phyloP scores from a whole-genome alignment of 2,113 vertebrate species.

The Talpa occidentalis region DNA sequence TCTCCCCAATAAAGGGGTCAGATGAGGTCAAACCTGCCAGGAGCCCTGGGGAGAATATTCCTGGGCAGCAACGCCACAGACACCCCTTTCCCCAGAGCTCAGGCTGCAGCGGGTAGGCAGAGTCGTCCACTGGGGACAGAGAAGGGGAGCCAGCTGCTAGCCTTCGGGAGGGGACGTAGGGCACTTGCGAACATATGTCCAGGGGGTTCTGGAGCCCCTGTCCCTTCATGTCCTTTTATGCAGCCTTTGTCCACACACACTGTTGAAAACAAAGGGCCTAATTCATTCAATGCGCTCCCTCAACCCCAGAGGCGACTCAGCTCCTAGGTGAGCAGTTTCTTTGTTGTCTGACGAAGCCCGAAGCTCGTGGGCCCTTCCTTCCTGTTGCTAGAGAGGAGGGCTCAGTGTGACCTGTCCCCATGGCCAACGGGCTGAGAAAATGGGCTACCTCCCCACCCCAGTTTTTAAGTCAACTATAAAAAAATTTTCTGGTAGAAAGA shows the following conservation, averaged over 20 bases:
- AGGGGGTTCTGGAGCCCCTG: neutral
- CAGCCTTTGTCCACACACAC: neutral
- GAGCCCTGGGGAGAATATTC: too few relatives aligned
- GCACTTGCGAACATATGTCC: neutral
- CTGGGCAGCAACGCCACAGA: fast-evolving
- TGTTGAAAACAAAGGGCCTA: neutral
- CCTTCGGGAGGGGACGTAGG: neutral
- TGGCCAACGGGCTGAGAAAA: neutral
- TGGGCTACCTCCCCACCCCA: too few relatives aligned
- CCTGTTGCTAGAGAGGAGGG: neutral
- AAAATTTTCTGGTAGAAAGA: neutral
- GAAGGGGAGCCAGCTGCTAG: neutral
- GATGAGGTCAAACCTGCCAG: neutral
- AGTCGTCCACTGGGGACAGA: neutral
- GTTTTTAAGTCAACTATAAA: neutral
- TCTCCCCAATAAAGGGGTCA: neutral
- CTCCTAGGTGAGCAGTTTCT: neutral
- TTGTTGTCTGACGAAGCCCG: neutral
- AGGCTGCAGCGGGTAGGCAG: neutral
- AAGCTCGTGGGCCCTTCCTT: neutral
- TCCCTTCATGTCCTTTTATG: neutral
- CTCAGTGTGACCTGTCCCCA: neutral
- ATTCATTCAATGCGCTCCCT: neutral
- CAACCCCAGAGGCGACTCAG: neutral
- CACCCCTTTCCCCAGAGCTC: neutral